Conservation (phyloP, 2,113 vertebrate genomes). For the Aleadryas rufinucha region DNA sequence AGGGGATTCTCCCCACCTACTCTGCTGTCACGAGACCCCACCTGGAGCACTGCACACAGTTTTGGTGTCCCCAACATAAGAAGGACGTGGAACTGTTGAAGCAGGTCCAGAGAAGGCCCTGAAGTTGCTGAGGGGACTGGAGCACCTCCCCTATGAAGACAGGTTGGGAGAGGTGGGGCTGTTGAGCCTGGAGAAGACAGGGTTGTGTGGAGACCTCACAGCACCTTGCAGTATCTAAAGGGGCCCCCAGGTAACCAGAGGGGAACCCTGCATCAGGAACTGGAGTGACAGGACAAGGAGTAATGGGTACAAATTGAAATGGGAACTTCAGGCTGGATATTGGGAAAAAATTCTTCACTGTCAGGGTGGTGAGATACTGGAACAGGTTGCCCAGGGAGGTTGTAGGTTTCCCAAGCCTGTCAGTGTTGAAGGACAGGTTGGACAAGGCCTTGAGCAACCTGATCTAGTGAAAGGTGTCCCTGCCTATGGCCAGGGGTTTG, state of each 20-base stretch:
- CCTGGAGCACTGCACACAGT: background rate
- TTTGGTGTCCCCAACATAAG: background rate
- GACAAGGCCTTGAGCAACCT: background rate
- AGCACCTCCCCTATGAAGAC: background rate
- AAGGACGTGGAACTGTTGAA: background rate
- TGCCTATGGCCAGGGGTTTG: background rate
- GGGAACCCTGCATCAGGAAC: background rate
- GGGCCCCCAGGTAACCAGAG: background rate
- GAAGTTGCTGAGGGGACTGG: background rate
- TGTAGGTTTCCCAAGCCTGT: background rate
- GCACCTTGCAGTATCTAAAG: background rate
- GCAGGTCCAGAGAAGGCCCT: background rate
- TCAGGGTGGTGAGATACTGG: background rate
- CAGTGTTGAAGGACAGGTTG: background rate
- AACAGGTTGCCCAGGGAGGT: background rate
- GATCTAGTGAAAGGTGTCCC: background rate
- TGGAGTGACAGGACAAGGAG: background rate
- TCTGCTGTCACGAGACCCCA: background rate
- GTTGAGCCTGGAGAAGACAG: background rate
- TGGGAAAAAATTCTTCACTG: background rate
- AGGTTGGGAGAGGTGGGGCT: background rate
- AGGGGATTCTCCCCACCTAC: background rate
- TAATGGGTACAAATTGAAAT: background rate
- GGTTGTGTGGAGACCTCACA: background rate
- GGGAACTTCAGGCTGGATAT: background rate